Conservation (phyloP, 2,113 vertebrate genomes). For the Oryzias woworae region DNA sequence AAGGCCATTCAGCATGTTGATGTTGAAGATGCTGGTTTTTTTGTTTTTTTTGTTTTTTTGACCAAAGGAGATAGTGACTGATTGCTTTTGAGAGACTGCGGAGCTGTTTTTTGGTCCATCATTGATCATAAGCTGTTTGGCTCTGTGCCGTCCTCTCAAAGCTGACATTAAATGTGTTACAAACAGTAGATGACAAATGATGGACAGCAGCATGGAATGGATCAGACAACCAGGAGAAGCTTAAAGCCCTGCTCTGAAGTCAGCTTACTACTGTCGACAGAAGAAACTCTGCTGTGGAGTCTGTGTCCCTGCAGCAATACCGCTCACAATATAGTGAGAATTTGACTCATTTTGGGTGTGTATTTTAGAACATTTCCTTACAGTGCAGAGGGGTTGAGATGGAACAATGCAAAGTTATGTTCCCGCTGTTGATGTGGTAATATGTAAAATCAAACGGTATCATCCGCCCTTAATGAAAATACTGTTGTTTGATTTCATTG, state of each 20-base stretch:
- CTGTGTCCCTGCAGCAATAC: conserved; percentile 26
- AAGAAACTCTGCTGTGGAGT: conserved; percentile 47
- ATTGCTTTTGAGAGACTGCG: conserved; percentile 1
- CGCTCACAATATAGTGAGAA: conserved; percentile 6
- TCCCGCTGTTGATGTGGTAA: conserved; percentile 21
- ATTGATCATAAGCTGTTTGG: conserved; percentile 5
- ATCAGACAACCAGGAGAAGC: not conserved
- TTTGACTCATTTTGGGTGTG: not conserved
- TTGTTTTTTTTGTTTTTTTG: conserved; percentile 2
- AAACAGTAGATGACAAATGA: conserved; percentile 14
- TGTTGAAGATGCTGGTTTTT: conserved; percentile 9
- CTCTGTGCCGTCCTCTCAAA: not conserved
- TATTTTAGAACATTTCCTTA: conserved; percentile 3
- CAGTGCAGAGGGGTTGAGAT: not conserved
- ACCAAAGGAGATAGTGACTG: not conserved
- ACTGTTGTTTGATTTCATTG: too few relatives aligned
- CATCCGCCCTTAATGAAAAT: too few relatives aligned
- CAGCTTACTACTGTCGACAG: conserved; percentile 53
- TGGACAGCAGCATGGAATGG: not conserved
- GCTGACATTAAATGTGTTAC: conserved; percentile 1
- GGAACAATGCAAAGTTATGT: not conserved
- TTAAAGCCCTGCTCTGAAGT: conserved; percentile 21
- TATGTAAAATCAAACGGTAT: not conserved
- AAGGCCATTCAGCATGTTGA: conserved; percentile 16
- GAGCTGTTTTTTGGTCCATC: not conserved